A percentile compares a stretch with the other conserved stretches of the same genome.
Evolutionary conservation across 1,140 invertebrate genomes (phyloP).

Genomic region (Pollicipes pollicipes): DNA sequence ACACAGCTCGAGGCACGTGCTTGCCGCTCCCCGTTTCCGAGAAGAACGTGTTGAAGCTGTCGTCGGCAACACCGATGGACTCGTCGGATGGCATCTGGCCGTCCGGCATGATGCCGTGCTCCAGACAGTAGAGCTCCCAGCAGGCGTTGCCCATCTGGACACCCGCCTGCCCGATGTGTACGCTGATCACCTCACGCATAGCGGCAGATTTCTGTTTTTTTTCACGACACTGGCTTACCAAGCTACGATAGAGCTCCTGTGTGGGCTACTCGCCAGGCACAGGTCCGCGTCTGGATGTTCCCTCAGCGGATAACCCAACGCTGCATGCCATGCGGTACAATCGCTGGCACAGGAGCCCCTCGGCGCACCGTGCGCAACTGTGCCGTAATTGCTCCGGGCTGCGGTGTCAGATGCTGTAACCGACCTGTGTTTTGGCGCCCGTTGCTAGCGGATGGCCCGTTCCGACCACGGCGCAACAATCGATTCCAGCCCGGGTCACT

Average conservation of each 20-base stretch:
- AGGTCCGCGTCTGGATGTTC: background rate
- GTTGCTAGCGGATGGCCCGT: background rate
- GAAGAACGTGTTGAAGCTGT: slow-evolving; percentile 36
- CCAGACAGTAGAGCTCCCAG: slow-evolving; percentile 68
- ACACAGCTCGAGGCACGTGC: slow-evolving; percentile 32
- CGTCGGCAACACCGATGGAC: slow-evolving; percentile 36
- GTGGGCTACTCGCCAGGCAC: too few species aligned
- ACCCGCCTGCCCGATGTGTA: slow-evolving; percentile 74
- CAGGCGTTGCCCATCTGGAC: slow-evolving; percentile 72
- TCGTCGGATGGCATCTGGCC: slow-evolving; percentile 51
- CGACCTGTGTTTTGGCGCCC: background rate
- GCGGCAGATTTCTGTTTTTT: too few species aligned
- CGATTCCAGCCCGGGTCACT: background rate
- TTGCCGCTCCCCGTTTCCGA: slow-evolving; percentile 26
- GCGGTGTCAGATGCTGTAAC: background rate
- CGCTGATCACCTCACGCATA: slow-evolving; percentile 52
- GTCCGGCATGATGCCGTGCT: slow-evolving; percentile 77
- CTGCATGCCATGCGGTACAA: background rate
- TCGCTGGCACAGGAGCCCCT: background rate
- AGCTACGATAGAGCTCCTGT: background rate
- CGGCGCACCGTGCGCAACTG: too few species aligned
- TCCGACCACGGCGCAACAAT: background rate
- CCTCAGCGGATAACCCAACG: background rate
- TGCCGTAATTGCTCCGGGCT: background rate
- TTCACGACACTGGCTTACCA: too few species aligned